These are phyloP conservation scores for Philhelius pedissequus DNA, from an alignment of 2,888 invertebrate genomes.

Conservation along the genomic window DNA sequence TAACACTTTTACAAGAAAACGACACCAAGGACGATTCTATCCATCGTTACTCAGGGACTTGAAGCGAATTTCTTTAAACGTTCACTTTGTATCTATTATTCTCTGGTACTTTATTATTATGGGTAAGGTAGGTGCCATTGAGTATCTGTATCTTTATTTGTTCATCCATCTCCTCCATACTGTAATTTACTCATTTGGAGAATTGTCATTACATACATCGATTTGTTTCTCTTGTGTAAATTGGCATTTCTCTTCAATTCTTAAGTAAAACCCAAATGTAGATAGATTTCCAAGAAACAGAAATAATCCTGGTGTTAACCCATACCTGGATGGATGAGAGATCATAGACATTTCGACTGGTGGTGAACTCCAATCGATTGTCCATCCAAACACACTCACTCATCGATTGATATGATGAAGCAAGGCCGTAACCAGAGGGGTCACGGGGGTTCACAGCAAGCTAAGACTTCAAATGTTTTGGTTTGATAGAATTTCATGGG, in stretches of 20 bases:
- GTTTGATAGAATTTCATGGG: too few relatives aligned
- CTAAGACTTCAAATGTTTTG: too few relatives aligned
- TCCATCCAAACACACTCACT: too few relatives aligned
- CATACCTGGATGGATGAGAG: background rate
- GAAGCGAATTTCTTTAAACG: background rate
- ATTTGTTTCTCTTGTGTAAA: background rate
- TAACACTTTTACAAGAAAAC: background rate
- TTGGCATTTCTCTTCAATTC: background rate
- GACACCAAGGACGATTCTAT: background rate
- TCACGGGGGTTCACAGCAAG: too few relatives aligned
- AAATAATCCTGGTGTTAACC: background rate
- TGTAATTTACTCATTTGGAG: too few relatives aligned
- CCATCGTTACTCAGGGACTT: background rate
- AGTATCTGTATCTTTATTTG: too few relatives aligned
- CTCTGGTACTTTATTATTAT: background rate
- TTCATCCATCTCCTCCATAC: too few relatives aligned
- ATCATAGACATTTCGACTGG: background rate
- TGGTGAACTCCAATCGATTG: too few relatives aligned
- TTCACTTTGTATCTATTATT: background rate
- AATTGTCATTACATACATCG: background rate
- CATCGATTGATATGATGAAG: too few relatives aligned
- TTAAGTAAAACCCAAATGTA: background rate
- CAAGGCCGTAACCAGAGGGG: too few relatives aligned
- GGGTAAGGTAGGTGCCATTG: too few relatives aligned
- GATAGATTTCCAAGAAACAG: background rate